Percentiles rank a stretch among this genome's conserved stretches.
Conservation (phyloP, 2,888 invertebrate species). For the Lamproptera curius region DNA sequence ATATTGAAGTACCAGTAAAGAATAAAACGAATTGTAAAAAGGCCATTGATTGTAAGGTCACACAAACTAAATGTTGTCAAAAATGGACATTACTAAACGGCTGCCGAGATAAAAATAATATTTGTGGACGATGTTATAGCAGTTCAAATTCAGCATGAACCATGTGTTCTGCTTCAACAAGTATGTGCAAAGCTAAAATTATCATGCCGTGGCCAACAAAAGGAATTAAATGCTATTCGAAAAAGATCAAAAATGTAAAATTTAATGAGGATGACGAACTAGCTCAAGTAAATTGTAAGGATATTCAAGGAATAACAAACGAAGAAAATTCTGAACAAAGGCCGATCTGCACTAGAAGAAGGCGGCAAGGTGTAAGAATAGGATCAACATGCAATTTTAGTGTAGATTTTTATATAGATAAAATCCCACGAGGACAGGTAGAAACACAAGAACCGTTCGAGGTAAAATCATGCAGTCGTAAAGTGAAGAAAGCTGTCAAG, state of each 20-base stretch:
- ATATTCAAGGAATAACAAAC: slow-evolving; percentile 3
- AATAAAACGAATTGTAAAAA: too few species aligned
- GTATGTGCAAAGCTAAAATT: too few species aligned
- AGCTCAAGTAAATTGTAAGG: too few species aligned
- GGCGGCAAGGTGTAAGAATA: slow-evolving; percentile 26
- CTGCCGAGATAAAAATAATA: too few species aligned
- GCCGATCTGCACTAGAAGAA: background rate
- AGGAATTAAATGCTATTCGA: too few species aligned
- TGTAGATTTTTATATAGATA: slow-evolving; percentile 30
- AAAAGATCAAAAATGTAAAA: background rate
- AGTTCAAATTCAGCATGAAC: too few species aligned
- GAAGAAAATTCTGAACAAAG: background rate
- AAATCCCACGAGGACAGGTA: slow-evolving; percentile 1
- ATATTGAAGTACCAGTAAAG: too few species aligned
- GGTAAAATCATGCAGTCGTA: slow-evolving; percentile 1
- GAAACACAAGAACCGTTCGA: slow-evolving; percentile 2
- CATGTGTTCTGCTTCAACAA: too few species aligned
- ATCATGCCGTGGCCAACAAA: too few species aligned
- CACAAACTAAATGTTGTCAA: slow-evolving; percentile 13
- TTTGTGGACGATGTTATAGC: too few species aligned
- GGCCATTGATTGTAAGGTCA: slow-evolving; percentile 13
- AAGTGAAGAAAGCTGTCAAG: slow-evolving; percentile 4
- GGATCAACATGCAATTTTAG: slow-evolving; percentile 31
- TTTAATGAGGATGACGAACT: too few species aligned
- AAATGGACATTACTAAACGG: too few species aligned